These are phyloP conservation scores for Anhinga anhinga DNA, from an alignment of 2,113 vertebrate genomes.

Conservation along the genomic window DNA sequence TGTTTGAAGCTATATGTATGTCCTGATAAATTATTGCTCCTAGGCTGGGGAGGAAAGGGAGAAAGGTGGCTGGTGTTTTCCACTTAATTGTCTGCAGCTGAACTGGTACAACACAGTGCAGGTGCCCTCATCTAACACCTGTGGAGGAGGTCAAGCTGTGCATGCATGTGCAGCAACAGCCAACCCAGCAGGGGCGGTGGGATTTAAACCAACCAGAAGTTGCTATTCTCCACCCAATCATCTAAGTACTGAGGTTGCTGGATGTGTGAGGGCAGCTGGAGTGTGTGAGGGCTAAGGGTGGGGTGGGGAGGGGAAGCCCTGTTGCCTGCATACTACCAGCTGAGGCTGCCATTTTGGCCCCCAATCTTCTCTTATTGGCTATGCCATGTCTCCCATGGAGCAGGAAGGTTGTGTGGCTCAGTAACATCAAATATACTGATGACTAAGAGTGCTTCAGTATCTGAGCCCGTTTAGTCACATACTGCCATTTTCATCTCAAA, in stretches of 20 bases:
- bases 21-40: background rate
- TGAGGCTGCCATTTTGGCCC: accelerated
- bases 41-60: background rate
- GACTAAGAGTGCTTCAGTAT: background rate
- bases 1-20: background rate
- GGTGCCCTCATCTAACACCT: background rate
- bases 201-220: background rate
- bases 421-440: background rate
- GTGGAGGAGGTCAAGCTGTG: background rate
- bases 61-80: background rate
- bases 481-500: background rate
- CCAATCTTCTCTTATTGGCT: background rate
- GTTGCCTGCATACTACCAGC: background rate
- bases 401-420: background rate
- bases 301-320: background rate
- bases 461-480: background rate
- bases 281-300: accelerated
- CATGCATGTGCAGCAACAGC: background rate
- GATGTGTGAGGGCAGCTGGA: background rate
- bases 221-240: accelerated
- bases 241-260: accelerated
- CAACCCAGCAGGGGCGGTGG: background rate
- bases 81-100: background rate
- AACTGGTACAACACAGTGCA: background rate
- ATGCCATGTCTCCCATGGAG: accelerated